Evolutionary conservation across 2,113 vertebrate genomes (phyloP).

Genomic region (Ploceus nigricollis): DNA sequence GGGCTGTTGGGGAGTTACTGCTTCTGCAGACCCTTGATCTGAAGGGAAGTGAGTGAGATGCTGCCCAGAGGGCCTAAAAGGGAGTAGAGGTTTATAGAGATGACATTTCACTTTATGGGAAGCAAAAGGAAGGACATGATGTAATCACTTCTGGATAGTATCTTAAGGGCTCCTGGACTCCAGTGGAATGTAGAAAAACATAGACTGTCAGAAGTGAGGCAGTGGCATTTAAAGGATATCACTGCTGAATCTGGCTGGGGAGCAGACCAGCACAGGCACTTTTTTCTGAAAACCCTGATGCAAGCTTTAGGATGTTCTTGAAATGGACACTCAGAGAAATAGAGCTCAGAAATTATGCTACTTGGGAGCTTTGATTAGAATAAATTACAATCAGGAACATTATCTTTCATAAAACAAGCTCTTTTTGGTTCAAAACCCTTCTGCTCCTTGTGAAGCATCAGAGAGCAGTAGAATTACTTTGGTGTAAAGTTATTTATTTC

Average conservation of each 20-base stretch:
- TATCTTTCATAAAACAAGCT: neutral
- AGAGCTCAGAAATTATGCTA: neutral
- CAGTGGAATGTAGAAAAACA: neutral
- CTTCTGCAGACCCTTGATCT: neutral
- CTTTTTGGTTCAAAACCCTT: neutral
- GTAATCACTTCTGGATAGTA: neutral
- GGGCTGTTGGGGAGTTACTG: neutral
- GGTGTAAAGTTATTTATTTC: conserved; percentile 27
- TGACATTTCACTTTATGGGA: conserved; percentile 42
- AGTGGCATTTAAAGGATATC: neutral
- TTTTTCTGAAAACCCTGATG: neutral
- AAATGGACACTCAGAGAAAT: neutral
- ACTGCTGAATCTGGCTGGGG: neutral
- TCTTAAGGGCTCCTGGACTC: neutral
- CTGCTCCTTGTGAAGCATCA: neutral
- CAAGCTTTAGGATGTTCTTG: neutral
- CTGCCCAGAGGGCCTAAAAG: neutral
- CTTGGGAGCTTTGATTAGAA: neutral
- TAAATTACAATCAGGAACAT: neutral
- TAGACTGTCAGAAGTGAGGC: neutral
- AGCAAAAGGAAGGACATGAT: neutral
- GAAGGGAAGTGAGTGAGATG: neutral
- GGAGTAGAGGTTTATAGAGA: neutral
- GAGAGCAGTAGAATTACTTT: neutral
- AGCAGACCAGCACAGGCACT: neutral